Evolutionary conservation across 2,888 invertebrate genomes (phyloP), one percentile per base, ranked within the genome.

Genomic region (Drosophila melanosoma): DNA sequence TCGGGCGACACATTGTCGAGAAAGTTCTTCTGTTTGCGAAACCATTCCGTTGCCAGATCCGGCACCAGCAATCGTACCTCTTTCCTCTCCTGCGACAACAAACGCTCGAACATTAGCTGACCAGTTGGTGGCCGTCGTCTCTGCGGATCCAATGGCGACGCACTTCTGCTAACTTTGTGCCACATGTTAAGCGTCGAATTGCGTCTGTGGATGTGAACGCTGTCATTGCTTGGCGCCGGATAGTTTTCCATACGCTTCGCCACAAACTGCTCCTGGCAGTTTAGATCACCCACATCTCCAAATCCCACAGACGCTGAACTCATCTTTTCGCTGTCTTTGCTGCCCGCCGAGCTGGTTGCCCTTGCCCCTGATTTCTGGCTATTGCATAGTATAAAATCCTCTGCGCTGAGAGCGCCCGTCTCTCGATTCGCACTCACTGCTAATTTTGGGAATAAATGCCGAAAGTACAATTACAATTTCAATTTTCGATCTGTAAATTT

Each of bases 21-120:
- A 5, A 70, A 79, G 5, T 51, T 6, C 48, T 85, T 90, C 35
- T 90, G 89, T 56, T 77, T 84, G 51, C 90, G 87, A 57, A 76
- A 89, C 90, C 87, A 87, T 6, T 79, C 85, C 20, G 90, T 87
- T 32, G 87, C 87, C 79, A 87, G 53, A 7, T 87, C 87, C 1
- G 90, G 87, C 17, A 87, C 87, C 11, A 90, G 49, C 26, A 89
- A 33, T 1, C 87, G 83, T 10, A 81, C 66, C 52, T 33, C 48
- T 1, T 69, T 64, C 3, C 76, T 52, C 2, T 48, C 35, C 0
- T 29, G 38, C 2, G 29, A 10, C 1, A 85, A 36, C 7, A 85
- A 51, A 40, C 73, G 73, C 36, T 85, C 76, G 36, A 86, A 85
- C 42, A 45, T 51, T 8, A 58, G 54, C 32, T 67, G 68, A 0